Evolutionary conservation across 1,140 invertebrate species (phyloP), one percentile per base, ranked within the genome.

Genomic region (Caenorhabditis inopinata): DNA sequence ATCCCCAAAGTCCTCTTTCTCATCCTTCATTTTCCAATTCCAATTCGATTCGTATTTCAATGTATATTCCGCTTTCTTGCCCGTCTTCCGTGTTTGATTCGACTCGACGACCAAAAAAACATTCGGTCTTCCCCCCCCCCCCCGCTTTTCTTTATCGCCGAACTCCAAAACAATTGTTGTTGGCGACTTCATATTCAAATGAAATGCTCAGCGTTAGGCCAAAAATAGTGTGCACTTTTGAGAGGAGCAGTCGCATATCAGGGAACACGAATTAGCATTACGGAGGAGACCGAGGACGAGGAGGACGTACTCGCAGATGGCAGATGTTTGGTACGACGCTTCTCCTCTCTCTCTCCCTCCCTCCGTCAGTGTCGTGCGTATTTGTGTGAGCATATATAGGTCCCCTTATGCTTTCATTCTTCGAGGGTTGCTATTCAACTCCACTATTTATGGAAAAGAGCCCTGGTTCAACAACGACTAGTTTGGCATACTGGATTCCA

Each of bases 291-390:
- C 11, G 51, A 32, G 27, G 58, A 68, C 21, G 14, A 38, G 23
- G 58, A 68, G 58, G 32, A 38, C 32, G 38, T 32, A 68, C 32
- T 53, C 49, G 9, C 6, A 68, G 29, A 38, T 68, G 58, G 58
- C 58, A 68, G 32, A 68, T 68, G 58, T 68, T 68, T 68, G 58
- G 58, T 68, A 68, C 58, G 38, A n/a, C n/a, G n/a, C n/a, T n/a
- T n/a, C n/a, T n/a, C n/a, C n/a, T n/a, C n/a, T n/a, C n/a, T n/a
- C n/a, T n/a, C n/a, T n/a, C n/a, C n/a, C n/a, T n/a, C n/a, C n/a
- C n/a, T n/a, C n/a, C n/a, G n/a, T n/a, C n/a, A n/a, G n/a, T n/a
- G n/a, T n/a, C n/a, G n/a, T n/a, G n/a, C n/a, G n/a, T n/a, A 21
- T 42, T 68, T 42, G 25, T 38, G 58, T 42, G 58, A 38, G 32